Conservation (phyloP, 1,140 invertebrate genomes). For the Drosophila sp. region DNA sequence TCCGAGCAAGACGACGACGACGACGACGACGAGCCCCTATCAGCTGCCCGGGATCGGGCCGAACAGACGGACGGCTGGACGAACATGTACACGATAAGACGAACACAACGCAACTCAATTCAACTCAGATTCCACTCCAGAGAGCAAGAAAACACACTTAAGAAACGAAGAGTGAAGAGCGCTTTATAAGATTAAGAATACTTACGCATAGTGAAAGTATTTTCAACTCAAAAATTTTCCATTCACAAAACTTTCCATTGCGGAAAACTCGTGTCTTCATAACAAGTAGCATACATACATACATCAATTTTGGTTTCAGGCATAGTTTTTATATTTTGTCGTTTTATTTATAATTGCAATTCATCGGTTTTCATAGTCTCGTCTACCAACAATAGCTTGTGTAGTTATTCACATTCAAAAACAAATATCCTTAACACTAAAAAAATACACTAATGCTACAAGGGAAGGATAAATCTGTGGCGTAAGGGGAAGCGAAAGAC, state of each 20-base stretch:
- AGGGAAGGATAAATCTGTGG: conserved; percentile 1
- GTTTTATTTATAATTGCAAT: conserved; percentile 62
- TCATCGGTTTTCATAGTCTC: conserved; percentile 62
- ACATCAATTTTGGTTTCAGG: conserved; percentile 49
- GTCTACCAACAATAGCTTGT: conserved; percentile 34
- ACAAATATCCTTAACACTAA: conserved; percentile 60
- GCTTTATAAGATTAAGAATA: neutral
- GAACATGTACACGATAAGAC: conserved; percentile 40
- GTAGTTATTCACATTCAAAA: conserved; percentile 69
- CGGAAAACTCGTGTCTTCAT: neutral
- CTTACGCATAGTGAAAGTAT: conserved; percentile 39
- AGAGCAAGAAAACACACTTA: conserved; percentile 42
- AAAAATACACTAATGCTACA: conserved; percentile 57
- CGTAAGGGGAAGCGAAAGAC: neutral
- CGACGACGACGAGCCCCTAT: conserved; percentile 65
- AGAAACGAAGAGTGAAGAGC: conserved; percentile 20
- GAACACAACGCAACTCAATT: conserved; percentile 34
- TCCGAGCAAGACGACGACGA: conserved; percentile 39
- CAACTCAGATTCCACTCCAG: conserved; percentile 9
- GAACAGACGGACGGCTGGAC: neutral
- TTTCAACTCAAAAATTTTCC: conserved; percentile 62
- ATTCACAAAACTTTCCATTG: conserved; percentile 55
- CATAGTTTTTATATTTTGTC: conserved; percentile 48
- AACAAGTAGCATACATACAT: neutral
- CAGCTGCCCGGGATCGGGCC: conserved; percentile 41